These are phyloP conservation scores for Perca flavescens DNA, from an alignment of 2,113 vertebrate genomes.

Conservation along the genomic window DNA sequence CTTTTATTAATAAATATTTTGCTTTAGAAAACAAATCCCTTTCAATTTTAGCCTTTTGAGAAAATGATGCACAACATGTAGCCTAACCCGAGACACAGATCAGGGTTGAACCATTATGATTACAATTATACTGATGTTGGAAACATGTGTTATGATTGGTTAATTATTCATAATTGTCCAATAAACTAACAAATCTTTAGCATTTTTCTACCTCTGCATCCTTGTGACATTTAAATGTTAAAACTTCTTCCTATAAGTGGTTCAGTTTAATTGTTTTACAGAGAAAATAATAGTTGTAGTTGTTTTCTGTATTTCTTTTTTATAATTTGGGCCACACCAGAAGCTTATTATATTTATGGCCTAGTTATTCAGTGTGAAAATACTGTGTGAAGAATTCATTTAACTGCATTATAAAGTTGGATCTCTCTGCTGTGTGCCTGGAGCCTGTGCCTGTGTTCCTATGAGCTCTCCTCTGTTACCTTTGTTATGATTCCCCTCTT, in stretches of 20 bases:
- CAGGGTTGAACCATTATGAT: neutral
- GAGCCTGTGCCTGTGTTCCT: constrained; percentile 40
- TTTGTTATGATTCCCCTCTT: constrained; percentile 72
- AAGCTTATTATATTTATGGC: constrained; percentile 11
- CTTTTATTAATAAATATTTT: neutral
- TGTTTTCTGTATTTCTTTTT: neutral
- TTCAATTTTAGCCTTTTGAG: neutral
- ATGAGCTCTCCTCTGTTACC: constrained; percentile 65
- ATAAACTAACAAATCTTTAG: neutral
- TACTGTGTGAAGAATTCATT: constrained; percentile 57
- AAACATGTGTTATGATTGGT: neutral
- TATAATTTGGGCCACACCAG: neutral
- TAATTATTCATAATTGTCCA: neutral
- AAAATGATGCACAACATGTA: neutral
- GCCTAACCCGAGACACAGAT: neutral
- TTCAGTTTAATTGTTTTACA: constrained; percentile 7
- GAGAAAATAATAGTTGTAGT: neutral
- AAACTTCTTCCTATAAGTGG: neutral
- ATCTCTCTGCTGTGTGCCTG: constrained; percentile 46
- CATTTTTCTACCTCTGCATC: neutral
- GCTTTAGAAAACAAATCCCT: neutral
- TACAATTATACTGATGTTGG: neutral
- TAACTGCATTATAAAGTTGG: constrained; percentile 58
- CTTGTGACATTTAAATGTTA: neutral
- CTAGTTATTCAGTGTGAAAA: constrained; percentile 23